Evolutionary conservation across 2,797 vertebrate genomes (phyloP).

Genomic region (Leontocebus nigricollis): DNA sequence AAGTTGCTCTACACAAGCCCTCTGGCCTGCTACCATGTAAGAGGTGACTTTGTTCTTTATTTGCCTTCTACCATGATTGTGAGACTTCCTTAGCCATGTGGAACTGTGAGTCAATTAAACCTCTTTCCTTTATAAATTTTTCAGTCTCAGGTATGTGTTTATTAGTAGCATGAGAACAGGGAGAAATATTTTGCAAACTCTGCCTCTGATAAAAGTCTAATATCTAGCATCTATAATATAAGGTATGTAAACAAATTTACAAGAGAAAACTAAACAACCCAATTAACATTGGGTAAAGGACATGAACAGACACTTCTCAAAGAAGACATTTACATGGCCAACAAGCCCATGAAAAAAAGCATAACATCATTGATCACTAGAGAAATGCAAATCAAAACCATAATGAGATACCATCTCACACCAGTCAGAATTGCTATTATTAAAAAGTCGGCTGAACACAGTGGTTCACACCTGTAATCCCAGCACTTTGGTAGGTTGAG

Average conservation of each 20-base stretch:
- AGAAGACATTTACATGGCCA: not conserved
- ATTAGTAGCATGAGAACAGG: not conserved
- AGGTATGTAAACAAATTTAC: not conserved
- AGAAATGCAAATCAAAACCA: not conserved
- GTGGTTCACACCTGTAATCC: no score
- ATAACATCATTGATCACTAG: not conserved
- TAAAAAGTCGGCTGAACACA: not conserved
- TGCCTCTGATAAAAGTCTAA: not conserved
- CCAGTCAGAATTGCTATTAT: not conserved
- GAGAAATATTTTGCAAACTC: not conserved
- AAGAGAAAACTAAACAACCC: not conserved
- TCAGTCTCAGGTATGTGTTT: not conserved
- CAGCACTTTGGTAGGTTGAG: no score
- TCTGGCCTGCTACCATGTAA: not conserved
- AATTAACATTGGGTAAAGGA: not conserved
- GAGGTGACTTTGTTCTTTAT: not conserved
- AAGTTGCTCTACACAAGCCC: not conserved
- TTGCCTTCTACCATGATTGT: not conserved
- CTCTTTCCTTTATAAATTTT: not conserved
- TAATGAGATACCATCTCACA: not conserved
- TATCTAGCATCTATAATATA: not conserved
- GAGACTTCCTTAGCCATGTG: not conserved
- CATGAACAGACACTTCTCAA: not conserved
- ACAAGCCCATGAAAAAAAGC: not conserved
- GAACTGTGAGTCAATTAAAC: not conserved